Evolutionary conservation across 1,140 invertebrate genomes (phyloP).

Genomic region (Heterodera carotae): DNA sequence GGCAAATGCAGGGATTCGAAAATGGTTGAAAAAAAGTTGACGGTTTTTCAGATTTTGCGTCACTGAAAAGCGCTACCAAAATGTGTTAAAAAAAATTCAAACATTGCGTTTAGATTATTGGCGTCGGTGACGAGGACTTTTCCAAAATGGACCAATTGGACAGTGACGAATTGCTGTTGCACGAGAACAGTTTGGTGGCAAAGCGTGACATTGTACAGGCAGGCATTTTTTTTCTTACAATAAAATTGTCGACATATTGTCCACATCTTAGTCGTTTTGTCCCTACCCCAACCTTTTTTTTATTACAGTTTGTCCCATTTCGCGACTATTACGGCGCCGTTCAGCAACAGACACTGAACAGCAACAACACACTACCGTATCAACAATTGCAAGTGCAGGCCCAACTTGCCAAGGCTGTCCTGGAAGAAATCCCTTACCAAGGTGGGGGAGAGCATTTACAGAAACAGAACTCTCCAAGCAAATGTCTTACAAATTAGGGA

Average conservation of each 20-base stretch:
- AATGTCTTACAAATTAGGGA: no score
- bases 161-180: conserved; percentile 30
- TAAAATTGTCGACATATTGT: no score
- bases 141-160: conserved; percentile 50
- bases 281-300: background rate
- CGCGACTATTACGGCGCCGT: conserved; percentile 11
- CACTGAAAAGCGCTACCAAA: no score
- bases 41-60: no score
- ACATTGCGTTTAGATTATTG: conserved; percentile 37
- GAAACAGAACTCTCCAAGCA: no score
- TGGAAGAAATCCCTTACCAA: conserved; percentile 28
- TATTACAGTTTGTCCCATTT: conserved; percentile 35
- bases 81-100: no score
- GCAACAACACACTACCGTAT: background rate
- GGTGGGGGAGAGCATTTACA: no score
- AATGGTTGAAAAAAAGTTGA: no score
- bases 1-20: no score
- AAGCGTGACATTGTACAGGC: conserved; percentile 44
- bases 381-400: conserved; percentile 22
- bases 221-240: background rate
- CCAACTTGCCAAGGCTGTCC: conserved; percentile 16
- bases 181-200: conserved; percentile 4
- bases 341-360: background rate
- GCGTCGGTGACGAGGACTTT: conserved; percentile 51
- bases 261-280: no score